Base-by-base conservation (phyloP, 2,113 vertebrate species). In the Strix aluco region DNA sequence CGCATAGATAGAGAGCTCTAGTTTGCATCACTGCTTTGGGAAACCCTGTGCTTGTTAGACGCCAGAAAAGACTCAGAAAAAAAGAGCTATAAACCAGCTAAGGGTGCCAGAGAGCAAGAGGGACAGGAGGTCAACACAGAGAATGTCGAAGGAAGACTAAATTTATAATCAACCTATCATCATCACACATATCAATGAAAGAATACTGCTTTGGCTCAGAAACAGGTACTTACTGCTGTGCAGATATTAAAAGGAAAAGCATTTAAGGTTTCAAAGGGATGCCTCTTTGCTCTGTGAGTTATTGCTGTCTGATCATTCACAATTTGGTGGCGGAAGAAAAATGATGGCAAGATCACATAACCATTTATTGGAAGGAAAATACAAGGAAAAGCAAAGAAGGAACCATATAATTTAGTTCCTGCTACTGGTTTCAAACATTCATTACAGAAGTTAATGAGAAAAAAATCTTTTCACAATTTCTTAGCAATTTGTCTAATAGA, bases 181-280 rank as follows among this genome's bases (percentile, higher is more conserved):
- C 0, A 0, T 40, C 61, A 29, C 38, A 20, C 3, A 0, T 6
- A 22, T 38, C 8, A 5, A 15, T 27, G 27, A 36, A 46, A 38
- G 34, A 59, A 65, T 17, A 19, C 21, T n/a, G 62, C 52, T 80
- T 80, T 51, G 54, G 55, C 40, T 81, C 72, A 46, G 66, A n/a
- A 79, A 46, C 38, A 17, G 15, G 36, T 40, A 25, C 5, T 49
- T 20, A 36, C 2, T 15, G 8, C 59, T 25, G 6, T 20, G 51
- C 27, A 58, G 77, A 30, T 27, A 44, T 17, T 62, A 36, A 81
- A 69, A 62, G 55, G 30, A 52, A 47, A 78, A 78, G 46, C 30
- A 15, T 38, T 44, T 34, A 44, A n/a, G 57, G 36, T 72, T 88
- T 78, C 86, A 34, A 57, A 49, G 21, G 34, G 65, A 86, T 91